Base-by-base conservation (phyloP, 1,140 invertebrate species). In the Euschistus heros region DNA sequence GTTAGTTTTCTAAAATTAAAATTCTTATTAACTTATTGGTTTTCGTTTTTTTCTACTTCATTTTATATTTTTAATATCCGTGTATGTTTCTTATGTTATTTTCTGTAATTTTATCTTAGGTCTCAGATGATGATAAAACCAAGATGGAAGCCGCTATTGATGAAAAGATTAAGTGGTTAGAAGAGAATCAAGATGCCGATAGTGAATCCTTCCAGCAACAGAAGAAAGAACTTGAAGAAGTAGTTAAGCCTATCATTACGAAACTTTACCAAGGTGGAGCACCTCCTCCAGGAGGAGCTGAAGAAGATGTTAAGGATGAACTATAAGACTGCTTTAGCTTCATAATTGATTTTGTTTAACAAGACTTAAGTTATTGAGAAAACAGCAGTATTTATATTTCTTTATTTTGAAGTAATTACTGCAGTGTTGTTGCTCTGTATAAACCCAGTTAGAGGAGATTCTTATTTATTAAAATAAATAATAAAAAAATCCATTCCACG, bases 111-210 rank as follows among this genome's bases (percentile, higher is more conserved):
- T 37, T 10, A 37, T 37, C 13, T 37, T 71, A 80, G 78, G 72
- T 93, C 37, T 83, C 81, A 70, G 92, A 91, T 63, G 86, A 91
- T 6, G 97, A 99, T 62, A 99, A 98, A 76, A 78, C 88, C 6
- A 98, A 94, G 72, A 94, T 99, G 81, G 95, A 97, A 74, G 86
- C 89, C 70, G 92, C 92, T 22, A 91, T 98, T 71, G 94, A 98
- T 68, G 93, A 95, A 70, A 90, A 93, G 66, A 98, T 99, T 73
- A 96, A 97, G 74, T 99, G 97, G 97, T 78, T 99, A 46, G 97
- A 99, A 77, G 86, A 91, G 68, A 96, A 99, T 77, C 86, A 88
- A 70, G 95, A 98, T 69, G 89, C 91, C 6, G 94, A 98, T 55
- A 81, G 88, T 0, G 93, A 97, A 72, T 92, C 96, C 62, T 93